Evolutionary conservation across 1,140 invertebrate species (phyloP).

Genomic region (Holcopasites calliopsidis): DNA sequence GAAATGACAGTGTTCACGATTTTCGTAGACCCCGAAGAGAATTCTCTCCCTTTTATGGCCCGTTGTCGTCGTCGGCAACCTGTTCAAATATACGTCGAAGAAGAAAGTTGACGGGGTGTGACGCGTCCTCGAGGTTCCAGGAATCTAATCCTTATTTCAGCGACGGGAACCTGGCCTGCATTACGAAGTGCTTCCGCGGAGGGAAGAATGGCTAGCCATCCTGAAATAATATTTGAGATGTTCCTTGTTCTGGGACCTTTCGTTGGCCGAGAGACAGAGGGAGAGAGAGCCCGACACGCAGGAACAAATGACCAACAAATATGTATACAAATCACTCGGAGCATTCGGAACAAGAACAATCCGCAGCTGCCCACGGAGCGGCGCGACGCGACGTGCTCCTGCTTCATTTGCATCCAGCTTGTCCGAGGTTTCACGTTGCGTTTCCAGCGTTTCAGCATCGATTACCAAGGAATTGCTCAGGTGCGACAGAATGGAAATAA

Average conservation of each 20-base stretch:
- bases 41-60: background rate
- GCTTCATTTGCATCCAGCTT: conserved; percentile 41
- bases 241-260: conserved; percentile 24
- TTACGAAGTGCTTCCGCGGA: background rate
- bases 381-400: background rate
- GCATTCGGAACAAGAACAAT: conserved; percentile 12
- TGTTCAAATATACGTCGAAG: conserved; percentile 41
- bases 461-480: conserved; percentile 54
- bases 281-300: background rate
- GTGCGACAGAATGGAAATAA: conserved; percentile 37
- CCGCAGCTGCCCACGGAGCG: conserved; percentile 46
- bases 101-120: conserved; percentile 20
- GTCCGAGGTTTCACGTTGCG: conserved; percentile 33
- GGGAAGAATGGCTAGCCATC: conserved; percentile 20
- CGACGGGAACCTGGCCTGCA: background rate
- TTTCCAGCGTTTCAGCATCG: conserved; percentile 36
- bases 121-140: conserved; percentile 15
- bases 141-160: conserved; percentile 44
- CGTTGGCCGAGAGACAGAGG: background rate
- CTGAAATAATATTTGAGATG: conserved; percentile 66
- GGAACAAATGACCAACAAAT: conserved; percentile 66
- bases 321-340: conserved; percentile 52
- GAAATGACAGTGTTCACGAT: background rate
- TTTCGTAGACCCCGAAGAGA: background rate
- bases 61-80: conserved; percentile 48